Evolutionary conservation across 23 tunicate species (phyloP), one percentile per base, ranked within the genome.

Genomic region (Phallusia fumigata): DNA sequence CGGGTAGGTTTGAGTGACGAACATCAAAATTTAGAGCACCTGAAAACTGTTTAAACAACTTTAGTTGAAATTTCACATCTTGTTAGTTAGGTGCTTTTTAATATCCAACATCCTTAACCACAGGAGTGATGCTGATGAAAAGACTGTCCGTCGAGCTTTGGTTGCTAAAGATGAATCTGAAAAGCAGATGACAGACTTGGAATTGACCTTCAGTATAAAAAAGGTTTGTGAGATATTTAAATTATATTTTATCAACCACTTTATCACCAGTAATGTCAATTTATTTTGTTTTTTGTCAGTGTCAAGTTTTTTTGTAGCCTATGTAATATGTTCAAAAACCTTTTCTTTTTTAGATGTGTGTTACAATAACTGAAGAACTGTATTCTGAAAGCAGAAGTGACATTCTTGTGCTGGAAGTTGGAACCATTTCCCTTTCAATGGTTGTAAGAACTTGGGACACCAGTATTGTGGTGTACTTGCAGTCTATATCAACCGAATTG

Each of bases 381-480:
- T 40, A 85, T 11, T 18, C 72, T 3, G 53, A 53, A 19, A 76
- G 28, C 28, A 32, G 45, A 21, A 65, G n/a, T 15, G 83, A 79
- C 64, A 19, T 85, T 24, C 36, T 85, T n/a, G 32, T 45, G 16
- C 31, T 85, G 44, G 53, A 49, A 28, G 78, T 90, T 47, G 86
- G 84, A 10, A 90, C 80, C 45, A 50, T 90, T 22, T 78, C 86
- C 26, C 65, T 75, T 24, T 52, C 26, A 35, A 26, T 88, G 78
- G 44, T 35, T 31, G 80, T 32, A 1, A 53, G 86, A 35, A 90
- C 95, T 12, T 90, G 89, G 89, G 95, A 90, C 40, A 90, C 80
- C 18, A 76, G 32, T 30, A 65, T 90, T 1, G 53, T 30, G 31
- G 83, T 84, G 21, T 50, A 79, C 51, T 80, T 90, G 0, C 78